Conservation (phyloP, 2,797 vertebrate genomes). For the Cyclopterus lumpus region DNA sequence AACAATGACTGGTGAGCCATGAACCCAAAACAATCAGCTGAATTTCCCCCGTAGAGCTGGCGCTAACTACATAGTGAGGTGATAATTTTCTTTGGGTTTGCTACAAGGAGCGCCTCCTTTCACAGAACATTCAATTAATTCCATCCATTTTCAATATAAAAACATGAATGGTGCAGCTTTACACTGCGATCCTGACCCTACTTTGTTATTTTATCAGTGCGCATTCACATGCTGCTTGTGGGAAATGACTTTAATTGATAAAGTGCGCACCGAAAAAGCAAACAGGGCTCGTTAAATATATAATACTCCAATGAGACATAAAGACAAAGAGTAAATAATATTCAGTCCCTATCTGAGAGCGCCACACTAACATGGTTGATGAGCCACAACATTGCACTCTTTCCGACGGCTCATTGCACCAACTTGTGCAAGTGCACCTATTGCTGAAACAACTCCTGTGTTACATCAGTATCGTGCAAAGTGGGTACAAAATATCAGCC, state of each 20-base stretch:
- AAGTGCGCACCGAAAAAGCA: constrained; percentile 24
- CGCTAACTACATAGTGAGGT: neutral
- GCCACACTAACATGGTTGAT: constrained; percentile 18
- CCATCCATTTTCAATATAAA: neutral
- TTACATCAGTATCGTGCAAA: constrained; percentile 73
- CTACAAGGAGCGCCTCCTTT: neutral
- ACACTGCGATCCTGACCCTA: neutral
- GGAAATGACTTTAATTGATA: neutral
- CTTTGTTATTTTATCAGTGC: neutral
- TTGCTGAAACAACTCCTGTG: constrained; percentile 68
- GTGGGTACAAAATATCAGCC: constrained; percentile 60
- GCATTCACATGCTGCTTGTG: neutral
- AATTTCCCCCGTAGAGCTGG: neutral
- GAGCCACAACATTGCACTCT: constrained; percentile 23
- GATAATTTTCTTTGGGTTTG: neutral
- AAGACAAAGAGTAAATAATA: constrained; percentile 29
- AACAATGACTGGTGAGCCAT: neutral
- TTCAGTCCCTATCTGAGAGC: neutral
- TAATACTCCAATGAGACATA: constrained; percentile 13
- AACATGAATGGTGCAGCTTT: neutral
- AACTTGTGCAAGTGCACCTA: constrained; percentile 59
- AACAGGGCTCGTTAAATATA: constrained; percentile 20
- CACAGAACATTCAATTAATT: neutral
- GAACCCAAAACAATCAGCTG: constrained; percentile 10
- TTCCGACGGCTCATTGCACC: constrained; percentile 47